Evolutionary conservation across 2,888 invertebrate species (phyloP), one percentile per base, ranked within the genome.

Genomic region (Cheilosia urbana): DNA sequence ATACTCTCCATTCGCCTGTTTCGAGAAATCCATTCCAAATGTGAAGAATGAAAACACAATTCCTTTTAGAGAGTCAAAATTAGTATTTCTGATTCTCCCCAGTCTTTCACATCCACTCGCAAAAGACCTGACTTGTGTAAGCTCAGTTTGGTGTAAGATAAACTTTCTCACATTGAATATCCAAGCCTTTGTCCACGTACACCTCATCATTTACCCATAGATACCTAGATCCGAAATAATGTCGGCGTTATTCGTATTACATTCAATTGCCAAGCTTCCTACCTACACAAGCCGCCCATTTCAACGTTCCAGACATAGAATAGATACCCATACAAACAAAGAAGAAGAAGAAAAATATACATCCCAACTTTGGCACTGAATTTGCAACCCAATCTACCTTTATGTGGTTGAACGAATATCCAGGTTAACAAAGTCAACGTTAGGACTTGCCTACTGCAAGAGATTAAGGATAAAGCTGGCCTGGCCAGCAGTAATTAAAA

Each of bases 401-500:
- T 65, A 57, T 75, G 58, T 58, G 75, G 75, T 75, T 57, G 57
- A 75, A 65, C 17, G 57, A 65, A 47, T 65, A 75, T 75, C 47
- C 47, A 65, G 75, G 75, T 66, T 57, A 66, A 75, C 57, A 47
- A 15, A 65, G 65, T 57, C 24, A 75, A 75, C n/a, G 65, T 58
- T 53, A 34, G 65, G 40, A 57, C 27, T 75, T 65, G 17, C 45
- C 65, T 65, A 58, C 27, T 19, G 24, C n/a, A 71, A 55, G 37
- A 66, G 53, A 77, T 63, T 63, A 63, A 63, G 73, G 53, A 15
- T 30, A 19, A 45, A 73, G 63, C 55, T 24, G 73, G 53, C 53
- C 34, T 69, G 68, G 53, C 45, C 34, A 53, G 45, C 42, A 68
- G 68, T 77, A 77, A 77, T 69, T 77, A 77, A 77, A 69, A 68